Percentiles rank a stretch among this genome's conserved stretches.
These are phyloP conservation scores for Amblyjoppa proteus DNA, from an alignment of 2,888 invertebrate genomes.

Conservation along the genomic window DNA sequence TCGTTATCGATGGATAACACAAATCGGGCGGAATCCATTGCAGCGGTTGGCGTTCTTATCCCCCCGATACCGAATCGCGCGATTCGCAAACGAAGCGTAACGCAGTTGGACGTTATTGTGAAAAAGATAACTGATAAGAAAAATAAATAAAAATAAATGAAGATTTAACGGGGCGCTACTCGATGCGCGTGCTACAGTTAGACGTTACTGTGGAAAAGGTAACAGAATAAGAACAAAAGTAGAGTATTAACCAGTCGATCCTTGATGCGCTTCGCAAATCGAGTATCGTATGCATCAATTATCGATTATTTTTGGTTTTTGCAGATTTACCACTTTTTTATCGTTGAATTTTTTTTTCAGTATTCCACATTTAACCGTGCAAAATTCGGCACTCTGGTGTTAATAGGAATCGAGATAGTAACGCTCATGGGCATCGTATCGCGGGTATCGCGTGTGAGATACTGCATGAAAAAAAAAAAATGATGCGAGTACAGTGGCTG, in stretches of 20 bases:
- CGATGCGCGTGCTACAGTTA: not conserved
- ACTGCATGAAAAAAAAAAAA: not conserved
- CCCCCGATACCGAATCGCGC: not conserved
- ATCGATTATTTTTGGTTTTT: not conserved
- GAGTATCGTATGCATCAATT: too few relatives aligned
- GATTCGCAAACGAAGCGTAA: conserved; percentile 17
- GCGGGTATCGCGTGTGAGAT: not conserved
- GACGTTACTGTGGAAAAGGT: not conserved
- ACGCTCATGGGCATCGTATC: not conserved
- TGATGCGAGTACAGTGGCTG: conserved; percentile 11
- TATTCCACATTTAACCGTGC: not conserved
- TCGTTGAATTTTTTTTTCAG: not conserved
- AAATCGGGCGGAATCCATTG: conserved; percentile 24
- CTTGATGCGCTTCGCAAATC: not conserved
- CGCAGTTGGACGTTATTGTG: not conserved
- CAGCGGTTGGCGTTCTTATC: conserved; percentile 12
- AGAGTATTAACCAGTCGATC: too few relatives aligned
- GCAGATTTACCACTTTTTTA: not conserved
- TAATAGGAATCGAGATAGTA: not conserved
- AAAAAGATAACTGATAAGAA: not conserved
- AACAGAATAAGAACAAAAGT: not conserved
- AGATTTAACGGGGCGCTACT: not conserved
- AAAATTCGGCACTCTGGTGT: not conserved
- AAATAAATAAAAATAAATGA: not conserved
- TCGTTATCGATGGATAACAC: conserved; percentile 18